Percentiles rank a stretch among this genome's conserved stretches.
Evolutionary conservation across 2,797 vertebrate genomes (phyloP).

Genomic region (Selene dorsalis): DNA sequence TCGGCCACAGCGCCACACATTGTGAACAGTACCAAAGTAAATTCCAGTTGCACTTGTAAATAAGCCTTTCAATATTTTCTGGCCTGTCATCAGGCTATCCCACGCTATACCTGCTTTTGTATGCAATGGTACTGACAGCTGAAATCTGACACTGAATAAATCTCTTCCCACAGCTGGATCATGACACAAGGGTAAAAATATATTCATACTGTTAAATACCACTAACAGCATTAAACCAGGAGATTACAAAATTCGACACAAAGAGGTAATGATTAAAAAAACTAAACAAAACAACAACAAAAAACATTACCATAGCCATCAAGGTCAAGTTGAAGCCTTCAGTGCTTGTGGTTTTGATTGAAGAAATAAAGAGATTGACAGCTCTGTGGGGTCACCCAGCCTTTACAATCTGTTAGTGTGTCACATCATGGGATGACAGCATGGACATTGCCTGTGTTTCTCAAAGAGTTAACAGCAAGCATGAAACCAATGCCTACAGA

Average conservation of each 20-base stretch:
- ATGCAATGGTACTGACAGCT: background rate
- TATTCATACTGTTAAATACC: constrained; percentile 7
- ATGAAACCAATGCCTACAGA: constrained; percentile 29
- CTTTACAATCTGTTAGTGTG: constrained; percentile 22
- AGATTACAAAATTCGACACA: constrained; percentile 1
- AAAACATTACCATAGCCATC: background rate
- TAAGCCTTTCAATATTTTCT: too few relatives aligned
- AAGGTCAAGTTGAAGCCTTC: background rate
- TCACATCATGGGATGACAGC: constrained; percentile 13
- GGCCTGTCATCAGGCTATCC: too few relatives aligned
- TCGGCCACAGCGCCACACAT: too few relatives aligned
- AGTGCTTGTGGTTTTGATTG: constrained; percentile 1
- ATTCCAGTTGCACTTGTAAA: too few relatives aligned
- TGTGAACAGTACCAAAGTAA: too few relatives aligned
- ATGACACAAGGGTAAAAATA: background rate
- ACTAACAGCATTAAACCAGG: background rate
- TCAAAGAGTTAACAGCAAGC: constrained; percentile 36
- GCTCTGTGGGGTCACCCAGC: constrained; percentile 7
- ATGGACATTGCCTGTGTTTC: constrained; percentile 21
- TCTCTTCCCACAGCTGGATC: background rate
- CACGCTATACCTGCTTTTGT: too few relatives aligned
- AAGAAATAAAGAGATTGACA: constrained; percentile 1
- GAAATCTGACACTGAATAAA: background rate
- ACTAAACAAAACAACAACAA: background rate
- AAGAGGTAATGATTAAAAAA: background rate